A percentile compares a stretch with the other conserved stretches of the same genome.
Conservation (phyloP, 23 tunicate genomes). For the Pegea sp. region DNA sequence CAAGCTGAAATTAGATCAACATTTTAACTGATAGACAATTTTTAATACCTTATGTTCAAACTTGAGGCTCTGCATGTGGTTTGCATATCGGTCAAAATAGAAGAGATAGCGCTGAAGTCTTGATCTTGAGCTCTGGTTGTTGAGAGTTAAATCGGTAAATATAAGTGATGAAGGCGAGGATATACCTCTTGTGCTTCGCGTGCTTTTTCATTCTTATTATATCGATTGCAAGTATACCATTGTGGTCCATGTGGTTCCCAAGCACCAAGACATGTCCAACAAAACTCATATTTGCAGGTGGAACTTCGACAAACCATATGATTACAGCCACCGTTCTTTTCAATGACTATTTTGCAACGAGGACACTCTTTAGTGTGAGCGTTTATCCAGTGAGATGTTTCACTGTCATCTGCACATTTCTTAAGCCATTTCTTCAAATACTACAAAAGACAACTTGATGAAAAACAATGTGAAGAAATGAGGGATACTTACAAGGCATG, state of each 20-base stretch:
- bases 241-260: conserved; percentile 97
- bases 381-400: conserved; percentile 92
- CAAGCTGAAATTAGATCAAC: too few relatives aligned
- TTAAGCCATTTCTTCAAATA: conserved; percentile 76
- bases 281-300: conserved; percentile 91
- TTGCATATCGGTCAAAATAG: conserved; percentile 85
- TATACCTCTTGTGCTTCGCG: conserved; percentile 69
- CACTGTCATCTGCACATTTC: conserved; percentile 98
- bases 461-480: background rate
- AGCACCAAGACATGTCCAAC: conserved; percentile 96
- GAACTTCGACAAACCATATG: conserved; percentile 75
- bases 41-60: conserved; percentile 83
- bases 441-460: conserved; percentile 6
- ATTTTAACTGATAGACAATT: too few relatives aligned
- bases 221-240: conserved; percentile 95
- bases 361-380: conserved; percentile 99
- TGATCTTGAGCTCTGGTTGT: conserved; percentile 34
- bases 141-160: background rate
- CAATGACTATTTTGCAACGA: conserved; percentile 65
- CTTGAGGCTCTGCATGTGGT: conserved; percentile 55
- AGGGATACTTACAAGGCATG: conserved; percentile 28
- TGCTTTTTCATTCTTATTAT: conserved; percentile 69
- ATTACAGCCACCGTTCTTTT: conserved; percentile 97
- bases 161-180: background rate
- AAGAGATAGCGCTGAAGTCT: conserved; percentile 79